phyloP scores from a whole-genome alignment of 2,888 invertebrate genomes.

The Corythucha ciliata region DNA sequence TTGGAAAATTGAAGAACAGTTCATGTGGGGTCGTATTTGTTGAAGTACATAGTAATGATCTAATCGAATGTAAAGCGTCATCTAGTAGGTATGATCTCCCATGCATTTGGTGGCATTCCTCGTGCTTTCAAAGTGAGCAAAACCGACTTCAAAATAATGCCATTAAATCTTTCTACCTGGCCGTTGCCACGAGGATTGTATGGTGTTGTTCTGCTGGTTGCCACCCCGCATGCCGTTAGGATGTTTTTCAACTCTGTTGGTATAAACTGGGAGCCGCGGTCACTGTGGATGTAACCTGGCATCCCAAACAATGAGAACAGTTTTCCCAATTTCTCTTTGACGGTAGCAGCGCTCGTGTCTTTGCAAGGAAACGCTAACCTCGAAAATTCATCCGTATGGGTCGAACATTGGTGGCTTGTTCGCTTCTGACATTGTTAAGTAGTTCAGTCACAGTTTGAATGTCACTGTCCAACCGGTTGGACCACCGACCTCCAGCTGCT shows the following conservation, averaged over 20 bases:
- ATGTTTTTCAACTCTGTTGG: slow-evolving; percentile 4
- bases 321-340: slow-evolving; percentile 9
- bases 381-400: too few relatives aligned
- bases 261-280: slow-evolving; percentile 7
- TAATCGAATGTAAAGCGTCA: slow-evolving; percentile 28
- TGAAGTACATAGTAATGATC: slow-evolving; percentile 29
- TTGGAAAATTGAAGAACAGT: slow-evolving; percentile 19
- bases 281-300: slow-evolving; percentile 13
- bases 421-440: too few relatives aligned
- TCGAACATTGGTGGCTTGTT: too few relatives aligned
- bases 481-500: too few relatives aligned
- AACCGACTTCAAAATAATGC: slow-evolving; percentile 8
- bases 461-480: too few relatives aligned
- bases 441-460: too few relatives aligned
- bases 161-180: not conserved
- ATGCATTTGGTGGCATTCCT: slow-evolving; percentile 8
- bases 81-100: slow-evolving; percentile 28
- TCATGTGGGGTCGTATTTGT: slow-evolving; percentile 30
- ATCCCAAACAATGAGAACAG: slow-evolving; percentile 12
- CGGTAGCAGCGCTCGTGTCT: slow-evolving; percentile 15
- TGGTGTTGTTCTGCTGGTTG: slow-evolving; percentile 16
- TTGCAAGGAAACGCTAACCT: slow-evolving; percentile 14
- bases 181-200: slow-evolving; percentile 19
- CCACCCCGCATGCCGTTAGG: not conserved
- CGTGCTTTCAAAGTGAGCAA: slow-evolving; percentile 22